Evolutionary conservation across 2,113 vertebrate genomes (phyloP).

Genomic region (Nycticryphes semicollaris): DNA sequence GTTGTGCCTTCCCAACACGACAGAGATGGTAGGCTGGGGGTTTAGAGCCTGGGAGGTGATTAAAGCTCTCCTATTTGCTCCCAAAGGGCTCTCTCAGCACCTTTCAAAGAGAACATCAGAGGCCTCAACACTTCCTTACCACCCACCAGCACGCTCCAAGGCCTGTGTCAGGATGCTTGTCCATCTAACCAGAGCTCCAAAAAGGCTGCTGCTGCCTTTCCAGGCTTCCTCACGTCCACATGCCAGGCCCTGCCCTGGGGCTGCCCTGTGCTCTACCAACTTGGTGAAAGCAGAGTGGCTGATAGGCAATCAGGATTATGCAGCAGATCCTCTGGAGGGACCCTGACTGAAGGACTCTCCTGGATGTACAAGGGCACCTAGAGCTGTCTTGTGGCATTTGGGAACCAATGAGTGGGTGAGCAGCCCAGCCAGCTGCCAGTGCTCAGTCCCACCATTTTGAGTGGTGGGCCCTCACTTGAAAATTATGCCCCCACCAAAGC

Average conservation of each 20-base stretch:
- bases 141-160: background rate
- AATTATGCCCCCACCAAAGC: background rate
- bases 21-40: background rate
- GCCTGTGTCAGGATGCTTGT: background rate
- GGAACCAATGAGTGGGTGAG: background rate
- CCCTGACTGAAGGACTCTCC: background rate
- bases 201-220: background rate
- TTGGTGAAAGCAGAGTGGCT: background rate
- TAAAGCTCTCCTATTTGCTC: background rate
- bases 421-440: background rate
- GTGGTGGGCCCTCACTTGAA: background rate
- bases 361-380: background rate
- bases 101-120: background rate
- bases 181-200: background rate
- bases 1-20: background rate
- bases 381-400: background rate
- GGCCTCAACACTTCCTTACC: background rate
- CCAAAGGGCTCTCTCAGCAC: background rate
- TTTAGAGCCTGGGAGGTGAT: background rate
- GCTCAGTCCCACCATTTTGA: background rate
- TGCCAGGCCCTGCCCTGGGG: accelerated
- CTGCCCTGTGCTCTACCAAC: background rate
- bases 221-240: background rate
- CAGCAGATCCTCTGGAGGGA: background rate
- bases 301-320: background rate